Base-by-base conservation (phyloP, 2,113 vertebrate species). In the Collichthys lucidus region DNA sequence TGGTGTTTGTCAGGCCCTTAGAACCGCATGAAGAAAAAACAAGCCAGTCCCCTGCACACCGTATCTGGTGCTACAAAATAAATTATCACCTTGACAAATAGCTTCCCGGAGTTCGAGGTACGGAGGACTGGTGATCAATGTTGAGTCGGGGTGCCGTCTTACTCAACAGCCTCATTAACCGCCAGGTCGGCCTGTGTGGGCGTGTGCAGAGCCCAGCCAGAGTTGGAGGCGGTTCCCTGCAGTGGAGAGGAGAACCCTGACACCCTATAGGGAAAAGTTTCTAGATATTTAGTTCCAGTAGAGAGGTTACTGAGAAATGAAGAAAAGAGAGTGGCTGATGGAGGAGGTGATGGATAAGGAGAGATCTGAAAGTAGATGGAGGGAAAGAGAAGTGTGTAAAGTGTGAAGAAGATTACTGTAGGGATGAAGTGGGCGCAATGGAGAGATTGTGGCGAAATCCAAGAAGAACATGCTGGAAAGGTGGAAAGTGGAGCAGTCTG, bases 71-170 rank as follows among this genome's bases (percentile, higher is more conserved):
- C 82, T 76, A 81, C 82, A 87, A 94, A 91, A 94, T 92, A 92
- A 92, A 94, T 93, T 57, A 94, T 94, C 92, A 92, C 90, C 83
- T 87, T 92, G 93, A 93, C 92, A 90, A 94, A 94, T 91, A 63
- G 89, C 88, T 90, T 92, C 71, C 86, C 77, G 17, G 76, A 91
- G 88, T 90, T 85, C 8, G 72, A 87, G 91, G 77, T 83, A 82
- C 73, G 52, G 83, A 79, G 84, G 76, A 73, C n/a, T 14, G 56
- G 80, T 92, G 92, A 93, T 93, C 92, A 94, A 93, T 94, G 93
- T 85, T 78, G 88, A 88, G 82, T 74, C 47, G 44, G 86, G 88
- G 86, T 82, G 87, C 88, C 55, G 85, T 89, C 86, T 91, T 86
- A 83, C 91, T 92, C 86, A 89, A 89, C 86, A 81, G 87, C 69